Percentiles rank a stretch among this genome's conserved stretches.
Evolutionary conservation across 2,113 vertebrate species (phyloP).

Genomic region (Monopterus albus): DNA sequence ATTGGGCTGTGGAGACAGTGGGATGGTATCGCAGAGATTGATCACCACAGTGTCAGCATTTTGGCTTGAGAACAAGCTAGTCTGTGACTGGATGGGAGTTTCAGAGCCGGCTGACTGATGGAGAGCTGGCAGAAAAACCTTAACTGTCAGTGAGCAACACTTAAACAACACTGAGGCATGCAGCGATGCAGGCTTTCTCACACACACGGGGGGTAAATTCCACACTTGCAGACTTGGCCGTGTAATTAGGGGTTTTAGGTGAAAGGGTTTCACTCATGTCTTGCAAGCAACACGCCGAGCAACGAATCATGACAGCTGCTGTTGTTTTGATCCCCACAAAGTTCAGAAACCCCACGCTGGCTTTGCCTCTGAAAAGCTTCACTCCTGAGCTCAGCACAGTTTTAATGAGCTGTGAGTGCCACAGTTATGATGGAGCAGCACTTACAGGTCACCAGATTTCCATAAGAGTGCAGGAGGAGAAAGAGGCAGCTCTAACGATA

Average conservation of each 20-base stretch:
- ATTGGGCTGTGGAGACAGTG: not conserved
- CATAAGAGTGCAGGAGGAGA: not conserved
- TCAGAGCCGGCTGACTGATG: conserved; percentile 34
- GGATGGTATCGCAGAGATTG: conserved; percentile 36
- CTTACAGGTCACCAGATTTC: conserved; percentile 16
- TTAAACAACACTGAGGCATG: not conserved
- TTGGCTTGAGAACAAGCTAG: conserved; percentile 3
- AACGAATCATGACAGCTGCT: not conserved
- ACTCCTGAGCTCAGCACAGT: not conserved
- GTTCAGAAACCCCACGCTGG: not conserved
- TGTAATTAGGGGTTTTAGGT: not conserved
- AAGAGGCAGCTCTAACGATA: not conserved
- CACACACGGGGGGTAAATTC: not conserved
- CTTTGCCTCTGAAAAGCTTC: conserved; percentile 3
- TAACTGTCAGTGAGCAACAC: not conserved
- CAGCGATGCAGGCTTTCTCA: not conserved
- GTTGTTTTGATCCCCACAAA: conserved; percentile 9
- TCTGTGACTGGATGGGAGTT: not conserved
- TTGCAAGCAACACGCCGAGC: not conserved
- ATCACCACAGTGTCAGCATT: not conserved
- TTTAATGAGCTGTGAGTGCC: conserved; percentile 36
- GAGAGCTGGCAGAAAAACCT: conserved; percentile 8
- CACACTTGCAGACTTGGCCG: not conserved
- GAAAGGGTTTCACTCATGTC: not conserved
- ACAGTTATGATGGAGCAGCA: not conserved